Base-by-base conservation (phyloP, 2,888 invertebrate genomes). In the Amitus sp. region DNA sequence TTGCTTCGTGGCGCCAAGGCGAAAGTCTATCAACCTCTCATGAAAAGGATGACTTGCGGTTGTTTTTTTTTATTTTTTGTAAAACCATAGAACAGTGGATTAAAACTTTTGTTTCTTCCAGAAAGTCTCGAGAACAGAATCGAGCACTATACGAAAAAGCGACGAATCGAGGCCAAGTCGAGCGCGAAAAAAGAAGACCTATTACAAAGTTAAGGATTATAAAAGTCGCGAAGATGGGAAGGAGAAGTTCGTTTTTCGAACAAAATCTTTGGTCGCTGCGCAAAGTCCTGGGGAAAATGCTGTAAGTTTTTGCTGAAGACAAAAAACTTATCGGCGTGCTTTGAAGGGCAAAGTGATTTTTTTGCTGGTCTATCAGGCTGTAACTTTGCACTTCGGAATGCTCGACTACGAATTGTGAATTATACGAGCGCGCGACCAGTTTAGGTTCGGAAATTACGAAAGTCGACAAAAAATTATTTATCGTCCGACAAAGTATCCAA, bases 91-190 rank as follows among this genome's bases (percentile, higher is more conserved):
- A 10, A 33, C n/a, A 30, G 39, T 53, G 6, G 45, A 47, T 13
- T 53, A 37, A 47, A 55, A 46, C 6, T 19, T 30, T 30, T n/a
- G 2, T 49, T 62, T 65, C 73, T 87, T 87, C 30, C 86, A 94
- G 94, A 90, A 37, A 93, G 92, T 73, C 84, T 95, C 62, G 93
- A 95, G 82, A 89, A 91, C 71, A 88, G 90, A 68, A 90, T 95
- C 47, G 86, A 90, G 69, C 89, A 92, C 81, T 92, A 87, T 75
- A 86, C 86, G 5, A 94, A 92, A 77, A 89, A 89, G 73, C 86
- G 87, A 73, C 86, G 87, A 76, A 66, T 83, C 20, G 75, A 73
- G 46, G 37, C 64, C 6, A 57, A 37, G 15, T 34, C 59, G 45
- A 57, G 15, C 20, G 51, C 56, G 15, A 42, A 2, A 10, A 17